A percentile compares a stretch with the other conserved stretches of the same genome.
phyloP scores from a whole-genome alignment of 2,888 invertebrate species.

The Serrognathus titanus region DNA sequence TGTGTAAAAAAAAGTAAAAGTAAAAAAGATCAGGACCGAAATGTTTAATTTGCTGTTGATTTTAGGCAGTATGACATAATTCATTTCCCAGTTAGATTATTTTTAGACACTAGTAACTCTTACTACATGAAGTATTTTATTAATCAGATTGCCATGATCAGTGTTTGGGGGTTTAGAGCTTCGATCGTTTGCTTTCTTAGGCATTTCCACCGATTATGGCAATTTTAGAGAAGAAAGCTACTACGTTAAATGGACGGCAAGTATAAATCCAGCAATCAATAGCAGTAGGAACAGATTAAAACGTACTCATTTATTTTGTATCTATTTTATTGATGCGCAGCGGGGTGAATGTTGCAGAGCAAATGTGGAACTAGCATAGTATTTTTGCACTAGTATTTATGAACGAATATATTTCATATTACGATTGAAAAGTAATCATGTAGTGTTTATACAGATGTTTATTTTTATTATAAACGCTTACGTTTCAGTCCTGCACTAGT shows the following conservation, averaged over 20 bases:
- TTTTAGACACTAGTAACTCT: conserved; percentile 3
- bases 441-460: conserved; percentile 12
- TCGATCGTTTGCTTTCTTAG: no score
- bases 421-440: conserved; percentile 41
- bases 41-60: no score
- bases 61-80: conserved; percentile 1
- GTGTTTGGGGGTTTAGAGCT: conserved; percentile 1
- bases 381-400: conserved; percentile 51
- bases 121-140: conserved; percentile 8
- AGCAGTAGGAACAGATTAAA: not conserved
- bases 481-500: no score
- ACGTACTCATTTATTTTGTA: not conserved
- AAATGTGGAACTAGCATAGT: conserved; percentile 41
- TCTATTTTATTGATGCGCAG: conserved; percentile 2
- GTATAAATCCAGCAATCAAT: not conserved
- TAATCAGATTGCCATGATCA: conserved; percentile 15
- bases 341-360: conserved; percentile 1
- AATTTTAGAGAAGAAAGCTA: conserved; percentile 22
- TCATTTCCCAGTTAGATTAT: conserved; percentile 15
- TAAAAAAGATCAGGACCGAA: no score
- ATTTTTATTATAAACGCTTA: no score
- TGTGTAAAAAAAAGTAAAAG: no score
- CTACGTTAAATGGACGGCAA: conserved; percentile 19
- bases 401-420: conserved; percentile 41
- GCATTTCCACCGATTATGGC: not conserved